Evolutionary conservation across 2,888 invertebrate genomes (phyloP).

Genomic region (Ischnura elegans): DNA sequence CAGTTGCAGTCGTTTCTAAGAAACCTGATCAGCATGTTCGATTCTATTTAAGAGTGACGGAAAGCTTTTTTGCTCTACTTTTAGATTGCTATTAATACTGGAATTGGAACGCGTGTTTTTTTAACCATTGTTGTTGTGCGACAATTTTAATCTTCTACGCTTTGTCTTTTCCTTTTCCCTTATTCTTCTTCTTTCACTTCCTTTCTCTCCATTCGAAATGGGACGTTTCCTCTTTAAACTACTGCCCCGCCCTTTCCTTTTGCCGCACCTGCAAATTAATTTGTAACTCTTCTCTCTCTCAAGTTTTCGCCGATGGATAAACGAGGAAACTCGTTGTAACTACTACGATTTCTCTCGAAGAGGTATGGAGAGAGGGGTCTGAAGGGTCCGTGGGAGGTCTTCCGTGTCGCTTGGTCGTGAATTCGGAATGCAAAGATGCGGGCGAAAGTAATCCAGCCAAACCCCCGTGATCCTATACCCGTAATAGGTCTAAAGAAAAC

Average conservation of each 20-base stretch:
- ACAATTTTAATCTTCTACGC: too few species aligned
- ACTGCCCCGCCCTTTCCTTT: neutral
- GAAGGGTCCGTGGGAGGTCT: neutral
- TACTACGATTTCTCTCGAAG: neutral
- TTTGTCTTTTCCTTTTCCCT: too few species aligned
- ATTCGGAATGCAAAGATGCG: conserved; percentile 8
- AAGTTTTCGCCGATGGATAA: conserved; percentile 15
- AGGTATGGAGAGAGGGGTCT: neutral
- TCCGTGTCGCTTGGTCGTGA: neutral
- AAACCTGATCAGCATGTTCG: too few species aligned
- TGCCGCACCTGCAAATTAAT: neutral
- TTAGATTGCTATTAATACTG: too few species aligned
- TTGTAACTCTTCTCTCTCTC: conserved; percentile 3
- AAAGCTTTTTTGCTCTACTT: too few species aligned
- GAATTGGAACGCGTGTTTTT: too few species aligned
- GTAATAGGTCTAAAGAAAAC: too few species aligned
- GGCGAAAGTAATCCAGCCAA: too few species aligned
- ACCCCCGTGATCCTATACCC: too few species aligned
- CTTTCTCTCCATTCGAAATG: neutral
- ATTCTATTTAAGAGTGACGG: too few species aligned
- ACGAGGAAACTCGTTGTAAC: neutral
- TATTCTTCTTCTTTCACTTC: neutral
- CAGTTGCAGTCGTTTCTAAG: too few species aligned
- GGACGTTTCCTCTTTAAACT: neutral
- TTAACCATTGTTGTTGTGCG: too few species aligned